Evolutionary conservation across 1,140 invertebrate genomes (phyloP), one percentile per base, ranked within the genome.

Genomic region (Dinoponera quadriceps): DNA sequence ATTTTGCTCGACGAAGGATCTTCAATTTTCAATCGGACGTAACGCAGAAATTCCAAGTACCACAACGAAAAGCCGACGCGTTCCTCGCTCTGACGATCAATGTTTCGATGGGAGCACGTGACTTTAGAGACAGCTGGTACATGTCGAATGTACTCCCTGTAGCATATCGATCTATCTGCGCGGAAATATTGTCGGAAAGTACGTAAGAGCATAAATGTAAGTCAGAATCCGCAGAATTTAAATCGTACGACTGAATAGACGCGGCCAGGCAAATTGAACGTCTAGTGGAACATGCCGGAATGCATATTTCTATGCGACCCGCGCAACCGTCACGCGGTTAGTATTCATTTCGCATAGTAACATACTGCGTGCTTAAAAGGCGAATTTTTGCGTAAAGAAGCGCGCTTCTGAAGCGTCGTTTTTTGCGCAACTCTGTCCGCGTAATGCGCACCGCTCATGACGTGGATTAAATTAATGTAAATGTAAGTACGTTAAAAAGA

Each of bases 241-340:
- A 80, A 69, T 71, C 65, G n/a, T 48, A 71, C 65, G 33, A 57
- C 75, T 80, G 75, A 80, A 80, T 71, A 80, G 75, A 80, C 27
- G 75, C 65, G 29, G 14, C 18, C 25, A 78, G 22, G 33, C 71
- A 80, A 80, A 71, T 80, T 69, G 75, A 71, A 80, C 44, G 51
- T 80, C 65, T 80, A 80, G 75, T 59, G 75, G 66, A 80, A 80
- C 65, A 71, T 80, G 69, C 33, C 9, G 65, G 69, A 80, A 80
- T 80, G 22, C 11, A 80, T 80, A 78, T 78, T 78, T 57, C 51
- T 69, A 71, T 71, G 65, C 65, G 22, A 38, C 22, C 33, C 33
- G 75, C n/a, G 49, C 63, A 78, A 78, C 75, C 51, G 22, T 78
- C 75, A 69, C 51, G n/a, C n/a, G 25, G 65, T 71, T 71, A 80